These are phyloP conservation scores for Drosophila neocordata DNA, from an alignment of 1,140 invertebrate species.

Conservation along the genomic window DNA sequence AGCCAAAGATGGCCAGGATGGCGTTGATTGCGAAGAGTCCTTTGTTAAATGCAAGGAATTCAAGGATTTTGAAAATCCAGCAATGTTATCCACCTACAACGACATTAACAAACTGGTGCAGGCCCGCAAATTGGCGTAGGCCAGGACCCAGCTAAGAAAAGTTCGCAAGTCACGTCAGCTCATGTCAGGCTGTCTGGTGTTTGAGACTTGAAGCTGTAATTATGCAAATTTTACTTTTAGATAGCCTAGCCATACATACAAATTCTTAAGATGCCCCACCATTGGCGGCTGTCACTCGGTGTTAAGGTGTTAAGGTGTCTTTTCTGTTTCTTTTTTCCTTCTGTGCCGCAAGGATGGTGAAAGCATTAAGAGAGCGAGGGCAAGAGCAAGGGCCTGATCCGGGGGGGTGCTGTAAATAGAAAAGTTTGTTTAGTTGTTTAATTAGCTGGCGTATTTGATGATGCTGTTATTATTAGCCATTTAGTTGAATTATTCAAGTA, in stretches of 20 bases:
- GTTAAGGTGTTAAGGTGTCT: background rate
- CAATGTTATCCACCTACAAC: conserved; percentile 92
- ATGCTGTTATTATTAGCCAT: conserved; percentile 72
- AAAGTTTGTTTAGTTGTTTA: conserved; percentile 68
- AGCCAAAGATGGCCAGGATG: conserved; percentile 92
- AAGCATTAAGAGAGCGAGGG: too few species aligned
- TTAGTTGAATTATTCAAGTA: conserved; percentile 60
- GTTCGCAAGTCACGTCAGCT: conserved; percentile 57
- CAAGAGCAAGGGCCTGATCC: too few species aligned
- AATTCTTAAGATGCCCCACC: conserved; percentile 37
- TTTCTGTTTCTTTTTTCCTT: too few species aligned
- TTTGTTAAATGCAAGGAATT: conserved; percentile 85
- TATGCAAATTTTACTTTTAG: conserved; percentile 73
- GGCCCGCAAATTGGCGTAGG: conserved; percentile 86
- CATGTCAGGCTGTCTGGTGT: conserved; percentile 30
- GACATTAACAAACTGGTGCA: conserved; percentile 93
- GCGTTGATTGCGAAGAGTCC: conserved; percentile 86
- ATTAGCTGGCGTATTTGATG: conserved; percentile 45
- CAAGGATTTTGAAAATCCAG: conserved; percentile 86
- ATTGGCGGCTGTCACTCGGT: conserved; percentile 43
- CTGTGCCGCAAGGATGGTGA: too few species aligned
- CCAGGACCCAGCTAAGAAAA: conserved; percentile 25
- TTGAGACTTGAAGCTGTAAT: conserved; percentile 55
- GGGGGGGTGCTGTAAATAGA: conserved; percentile 68
- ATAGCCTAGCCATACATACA: conserved; percentile 67